Conservation (phyloP, 2,113 vertebrate species). For the Oxyura jamaicensis region DNA sequence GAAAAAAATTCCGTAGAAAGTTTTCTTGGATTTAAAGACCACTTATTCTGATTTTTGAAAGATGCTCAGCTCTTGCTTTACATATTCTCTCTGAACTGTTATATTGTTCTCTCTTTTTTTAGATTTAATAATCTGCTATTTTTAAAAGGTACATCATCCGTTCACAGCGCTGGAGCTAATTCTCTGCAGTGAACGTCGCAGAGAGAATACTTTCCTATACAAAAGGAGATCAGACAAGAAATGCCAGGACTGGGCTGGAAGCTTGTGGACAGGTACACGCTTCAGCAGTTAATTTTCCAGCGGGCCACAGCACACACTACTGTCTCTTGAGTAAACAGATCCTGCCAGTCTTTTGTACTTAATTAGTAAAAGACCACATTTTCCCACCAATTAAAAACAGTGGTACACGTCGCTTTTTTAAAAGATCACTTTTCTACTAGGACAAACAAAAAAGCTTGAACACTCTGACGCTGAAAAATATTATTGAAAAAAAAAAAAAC, state of each 20-base stretch:
- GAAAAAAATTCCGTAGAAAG: neutral
- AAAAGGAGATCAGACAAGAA: neutral
- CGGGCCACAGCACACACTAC: neutral
- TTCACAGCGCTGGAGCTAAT: neutral
- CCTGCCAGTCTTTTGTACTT: constrained; percentile 24
- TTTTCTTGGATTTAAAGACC: neutral
- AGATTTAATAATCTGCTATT: neutral
- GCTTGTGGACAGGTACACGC: neutral
- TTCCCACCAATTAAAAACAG: constrained; percentile 36
- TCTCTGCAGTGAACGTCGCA: neutral
- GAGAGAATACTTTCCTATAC: neutral
- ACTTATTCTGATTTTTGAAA: neutral
- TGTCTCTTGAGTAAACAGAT: constrained; percentile 48
- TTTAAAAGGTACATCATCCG: neutral
- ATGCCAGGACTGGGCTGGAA: neutral
- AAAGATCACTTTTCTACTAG: neutral
- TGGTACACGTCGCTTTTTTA: neutral
- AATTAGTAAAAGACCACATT: constrained; percentile 13
- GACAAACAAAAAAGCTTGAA: constrained; percentile 13
- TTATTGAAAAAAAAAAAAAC: neutral
- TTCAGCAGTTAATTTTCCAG: neutral
- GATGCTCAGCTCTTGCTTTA: neutral
- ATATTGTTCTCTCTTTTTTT: neutral
- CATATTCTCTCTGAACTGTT: neutral
- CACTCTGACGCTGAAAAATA: constrained; percentile 2